These are phyloP conservation scores for Sorex maritimensis DNA, from an alignment of 2,797 vertebrate genomes.

Conservation along the genomic window DNA sequence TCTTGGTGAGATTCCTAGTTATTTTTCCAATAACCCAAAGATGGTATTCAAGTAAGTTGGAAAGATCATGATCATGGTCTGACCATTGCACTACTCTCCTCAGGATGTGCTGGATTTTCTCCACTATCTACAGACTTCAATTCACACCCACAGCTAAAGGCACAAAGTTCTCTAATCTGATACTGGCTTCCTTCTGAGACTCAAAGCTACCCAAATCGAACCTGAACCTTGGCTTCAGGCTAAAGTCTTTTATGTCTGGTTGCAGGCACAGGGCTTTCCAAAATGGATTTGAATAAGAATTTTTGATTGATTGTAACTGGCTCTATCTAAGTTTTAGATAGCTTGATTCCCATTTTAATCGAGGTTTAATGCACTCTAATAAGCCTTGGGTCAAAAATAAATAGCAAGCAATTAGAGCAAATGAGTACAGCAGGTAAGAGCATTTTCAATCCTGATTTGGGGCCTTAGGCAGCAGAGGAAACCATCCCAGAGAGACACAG, in stretches of 20 bases:
- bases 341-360: slow-evolving; percentile 51
- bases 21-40: not conserved
- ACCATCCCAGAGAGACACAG: not conserved
- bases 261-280: not conserved
- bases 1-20: not conserved
- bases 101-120: not conserved
- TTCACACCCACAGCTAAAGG: not conserved
- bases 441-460: not conserved
- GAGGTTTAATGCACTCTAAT: slow-evolving; percentile 48
- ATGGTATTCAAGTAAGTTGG: not conserved
- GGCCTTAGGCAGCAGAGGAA: not conserved
- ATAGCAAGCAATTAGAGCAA: slow-evolving; percentile 4
- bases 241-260: not conserved
- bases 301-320: slow-evolving; percentile 47
- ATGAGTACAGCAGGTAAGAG: not conserved
- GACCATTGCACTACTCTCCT: not conserved
- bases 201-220: not conserved
- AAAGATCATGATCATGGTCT: not conserved
- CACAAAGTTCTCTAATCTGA: not conserved
- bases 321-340: slow-evolving; percentile 36
- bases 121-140: not conserved
- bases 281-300: slow-evolving; percentile 50
- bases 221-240: not conserved
- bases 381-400: slow-evolving; percentile 36
- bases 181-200: not conserved